Conservation (phyloP, 2,797 vertebrate genomes). For the Gallinago solitaria region DNA sequence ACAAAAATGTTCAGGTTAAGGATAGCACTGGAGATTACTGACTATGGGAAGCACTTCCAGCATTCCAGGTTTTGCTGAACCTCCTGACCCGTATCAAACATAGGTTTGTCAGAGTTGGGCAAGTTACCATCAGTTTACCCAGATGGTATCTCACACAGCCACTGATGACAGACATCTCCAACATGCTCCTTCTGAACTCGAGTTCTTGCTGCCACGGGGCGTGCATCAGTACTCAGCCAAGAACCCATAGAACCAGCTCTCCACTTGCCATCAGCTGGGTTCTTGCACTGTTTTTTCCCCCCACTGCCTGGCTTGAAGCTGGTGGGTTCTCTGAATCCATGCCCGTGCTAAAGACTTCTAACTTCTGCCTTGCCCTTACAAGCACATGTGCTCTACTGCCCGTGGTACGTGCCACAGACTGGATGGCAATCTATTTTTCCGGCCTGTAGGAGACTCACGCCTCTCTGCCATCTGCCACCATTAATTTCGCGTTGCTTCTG, state of each 20-base stretch:
- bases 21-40: not conserved
- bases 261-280: not conserved
- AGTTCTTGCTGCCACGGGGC: not conserved
- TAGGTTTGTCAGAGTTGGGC: not conserved
- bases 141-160: not conserved
- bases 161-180: not conserved
- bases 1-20: not conserved
- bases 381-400: not conserved
- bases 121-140: not conserved
- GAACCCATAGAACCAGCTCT: not conserved
- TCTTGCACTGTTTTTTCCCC: not conserved
- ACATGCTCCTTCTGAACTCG: not conserved
- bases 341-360: not conserved
- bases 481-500: not conserved
- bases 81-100: not conserved
- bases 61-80: not conserved
- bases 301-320: fast-evolving
- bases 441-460: not conserved
- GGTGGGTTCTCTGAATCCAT: not conserved
- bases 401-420: not conserved
- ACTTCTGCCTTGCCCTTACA: not conserved
- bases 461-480: slow-evolving; percentile 13
- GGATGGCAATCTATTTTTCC: not conserved
- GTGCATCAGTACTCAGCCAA: not conserved
- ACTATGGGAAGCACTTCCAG: not conserved